Evolutionary conservation across 2,113 vertebrate genomes (phyloP).

Genomic region (Notarius quadriscutis): DNA sequence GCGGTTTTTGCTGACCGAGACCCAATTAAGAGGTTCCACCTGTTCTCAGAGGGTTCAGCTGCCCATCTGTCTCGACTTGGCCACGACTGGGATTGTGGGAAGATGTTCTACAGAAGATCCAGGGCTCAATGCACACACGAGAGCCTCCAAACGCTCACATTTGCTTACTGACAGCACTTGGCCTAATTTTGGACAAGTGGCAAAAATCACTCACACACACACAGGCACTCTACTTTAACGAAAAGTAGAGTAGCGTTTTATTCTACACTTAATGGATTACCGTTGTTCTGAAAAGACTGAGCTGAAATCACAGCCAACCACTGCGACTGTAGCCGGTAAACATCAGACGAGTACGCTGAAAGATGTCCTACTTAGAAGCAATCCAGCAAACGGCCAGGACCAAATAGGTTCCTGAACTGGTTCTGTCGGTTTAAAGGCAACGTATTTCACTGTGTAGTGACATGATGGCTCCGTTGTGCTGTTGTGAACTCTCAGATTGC

Average conservation of each 20-base stretch:
- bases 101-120: conserved; percentile 48
- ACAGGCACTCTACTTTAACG: neutral
- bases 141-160: conserved; percentile 39
- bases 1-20: conserved; percentile 36
- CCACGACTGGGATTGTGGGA: conserved; percentile 39
- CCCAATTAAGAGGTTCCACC: conserved; percentile 71
- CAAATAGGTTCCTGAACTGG: neutral
- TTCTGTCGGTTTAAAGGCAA: neutral
- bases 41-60: conserved; percentile 52
- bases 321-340: neutral
- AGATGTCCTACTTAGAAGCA: neutral
- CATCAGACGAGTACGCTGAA: neutral
- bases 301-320: neutral
- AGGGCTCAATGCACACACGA: conserved; percentile 55
- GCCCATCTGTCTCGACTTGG: conserved; percentile 58
- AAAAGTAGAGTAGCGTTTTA: neutral
- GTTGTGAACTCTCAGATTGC: neutral
- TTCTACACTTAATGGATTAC: neutral
- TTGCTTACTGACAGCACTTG: conserved; percentile 49
- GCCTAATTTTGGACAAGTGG: conserved; percentile 26
- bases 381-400: neutral
- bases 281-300: neutral
- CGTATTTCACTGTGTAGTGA: neutral
- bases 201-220: neutral
- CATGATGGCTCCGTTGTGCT: neutral